Conservation (phyloP, 1,140 invertebrate genomes). For the Argopecten irradians region DNA sequence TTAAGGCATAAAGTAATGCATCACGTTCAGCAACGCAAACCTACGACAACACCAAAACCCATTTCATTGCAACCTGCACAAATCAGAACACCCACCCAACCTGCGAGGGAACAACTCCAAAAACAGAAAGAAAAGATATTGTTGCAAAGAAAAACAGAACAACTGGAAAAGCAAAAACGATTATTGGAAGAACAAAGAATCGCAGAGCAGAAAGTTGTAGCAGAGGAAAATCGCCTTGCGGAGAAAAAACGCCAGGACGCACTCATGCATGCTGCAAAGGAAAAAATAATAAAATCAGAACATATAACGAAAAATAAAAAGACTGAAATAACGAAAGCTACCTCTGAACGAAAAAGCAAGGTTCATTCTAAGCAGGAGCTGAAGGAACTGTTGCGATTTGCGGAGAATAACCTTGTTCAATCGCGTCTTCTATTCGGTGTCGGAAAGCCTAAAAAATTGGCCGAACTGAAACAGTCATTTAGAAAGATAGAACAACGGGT, state of each 20-base stretch:
- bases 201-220: slow-evolving; percentile 38
- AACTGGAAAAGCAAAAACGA: slow-evolving; percentile 27
- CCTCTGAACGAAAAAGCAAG: background rate
- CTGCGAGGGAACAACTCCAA: background rate
- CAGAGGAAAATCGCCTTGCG: slow-evolving; percentile 38
- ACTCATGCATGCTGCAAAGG: background rate
- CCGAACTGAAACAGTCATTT: background rate
- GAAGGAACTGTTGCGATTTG: background rate
- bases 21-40: background rate
- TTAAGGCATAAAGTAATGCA: background rate
- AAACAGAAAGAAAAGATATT: slow-evolving; percentile 4
- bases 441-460: background rate
- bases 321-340: background rate
- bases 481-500: background rate
- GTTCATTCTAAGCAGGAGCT: background rate
- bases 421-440: background rate
- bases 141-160: slow-evolving; percentile 8
- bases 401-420: background rate
- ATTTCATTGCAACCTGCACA: background rate
- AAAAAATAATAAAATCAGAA: background rate
- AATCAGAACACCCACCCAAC: background rate
- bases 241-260: slow-evolving; percentile 37
- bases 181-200: slow-evolving; percentile 25
- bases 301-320: background rate
- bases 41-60: background rate